phyloP scores from a whole-genome alignment of 2,113 vertebrate genomes.

The Pardalotus punctatus region DNA sequence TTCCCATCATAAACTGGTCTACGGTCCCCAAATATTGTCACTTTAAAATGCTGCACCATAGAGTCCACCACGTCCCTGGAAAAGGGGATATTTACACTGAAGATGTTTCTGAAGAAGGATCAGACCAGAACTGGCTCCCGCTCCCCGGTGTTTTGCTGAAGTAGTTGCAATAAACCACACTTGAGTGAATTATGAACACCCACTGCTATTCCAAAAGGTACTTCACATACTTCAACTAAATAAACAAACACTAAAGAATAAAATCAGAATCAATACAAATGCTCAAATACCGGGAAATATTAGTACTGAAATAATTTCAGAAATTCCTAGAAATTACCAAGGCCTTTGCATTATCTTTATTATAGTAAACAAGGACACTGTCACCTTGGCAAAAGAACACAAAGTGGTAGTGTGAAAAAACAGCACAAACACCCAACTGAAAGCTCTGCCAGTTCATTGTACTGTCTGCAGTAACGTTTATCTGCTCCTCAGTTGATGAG shows the following conservation, averaged over 20 bases:
- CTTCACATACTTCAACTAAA: background rate
- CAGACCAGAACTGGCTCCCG: background rate
- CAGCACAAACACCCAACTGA: background rate
- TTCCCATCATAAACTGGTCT: conserved; percentile 97
- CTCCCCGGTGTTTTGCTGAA: background rate
- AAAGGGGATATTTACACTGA: conserved; percentile 12
- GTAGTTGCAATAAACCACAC: background rate
- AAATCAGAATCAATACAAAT: background rate
- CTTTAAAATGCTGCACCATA: conserved; percentile 99
- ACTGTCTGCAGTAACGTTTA: background rate
- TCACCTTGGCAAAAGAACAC: background rate
- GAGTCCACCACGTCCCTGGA: conserved; percentile 97
- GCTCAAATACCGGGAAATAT: background rate
- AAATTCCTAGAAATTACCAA: background rate
- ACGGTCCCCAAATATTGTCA: conserved; percentile 96
- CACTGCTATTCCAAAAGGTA: background rate
- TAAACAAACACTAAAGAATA: background rate
- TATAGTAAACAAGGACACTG: background rate
- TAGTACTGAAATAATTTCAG: background rate
- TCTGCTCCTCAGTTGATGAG: background rate
- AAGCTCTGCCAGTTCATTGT: background rate
- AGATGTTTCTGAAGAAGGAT: background rate
- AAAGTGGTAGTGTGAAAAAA: background rate
- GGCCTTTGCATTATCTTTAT: background rate
- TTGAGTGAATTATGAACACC: background rate